A percentile compares a stretch with the other conserved stretches of the same genome.
Evolutionary conservation across 2,797 vertebrate genomes (phyloP).

Genomic region (Semotilus atromaculatus): DNA sequence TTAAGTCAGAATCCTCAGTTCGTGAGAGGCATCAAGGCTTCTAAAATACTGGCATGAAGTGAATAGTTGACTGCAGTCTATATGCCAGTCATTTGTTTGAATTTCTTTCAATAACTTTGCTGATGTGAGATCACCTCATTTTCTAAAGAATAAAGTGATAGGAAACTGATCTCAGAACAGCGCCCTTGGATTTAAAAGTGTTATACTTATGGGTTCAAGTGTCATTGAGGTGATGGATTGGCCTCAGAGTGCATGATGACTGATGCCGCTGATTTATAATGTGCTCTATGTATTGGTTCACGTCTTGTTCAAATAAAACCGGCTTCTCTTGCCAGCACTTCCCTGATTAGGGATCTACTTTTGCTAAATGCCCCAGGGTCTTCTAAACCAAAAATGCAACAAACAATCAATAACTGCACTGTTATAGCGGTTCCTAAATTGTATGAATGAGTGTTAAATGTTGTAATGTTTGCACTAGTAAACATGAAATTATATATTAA

Average conservation of each 20-base stretch:
- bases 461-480: not conserved
- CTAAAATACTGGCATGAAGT: conserved; percentile 18
- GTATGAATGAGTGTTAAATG: conserved; percentile 12
- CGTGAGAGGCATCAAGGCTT: not conserved
- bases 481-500: not conserved
- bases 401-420: conserved; percentile 20
- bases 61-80: not conserved
- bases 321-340: conserved; percentile 65
- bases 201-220: conserved; percentile 30
- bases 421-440: conserved; percentile 10
- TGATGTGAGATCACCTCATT: conserved; percentile 29
- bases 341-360: conserved; percentile 72
- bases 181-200: conserved; percentile 18
- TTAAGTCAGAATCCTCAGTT: conserved; percentile 18
- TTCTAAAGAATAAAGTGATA: conserved; percentile 29
- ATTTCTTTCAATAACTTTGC: not conserved
- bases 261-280: conserved; percentile 74
- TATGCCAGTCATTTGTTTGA: conserved; percentile 7
- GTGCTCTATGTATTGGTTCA: conserved; percentile 68
- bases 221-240: conserved; percentile 56
- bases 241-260: conserved; percentile 60
- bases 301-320: conserved; percentile 70
- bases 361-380: conserved; percentile 58
- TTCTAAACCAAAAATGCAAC: conserved; percentile 29
- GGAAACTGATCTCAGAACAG: conserved; percentile 37